Evolutionary conservation across 2,797 vertebrate species (phyloP).

Genomic region (Gobio occitaniae): DNA sequence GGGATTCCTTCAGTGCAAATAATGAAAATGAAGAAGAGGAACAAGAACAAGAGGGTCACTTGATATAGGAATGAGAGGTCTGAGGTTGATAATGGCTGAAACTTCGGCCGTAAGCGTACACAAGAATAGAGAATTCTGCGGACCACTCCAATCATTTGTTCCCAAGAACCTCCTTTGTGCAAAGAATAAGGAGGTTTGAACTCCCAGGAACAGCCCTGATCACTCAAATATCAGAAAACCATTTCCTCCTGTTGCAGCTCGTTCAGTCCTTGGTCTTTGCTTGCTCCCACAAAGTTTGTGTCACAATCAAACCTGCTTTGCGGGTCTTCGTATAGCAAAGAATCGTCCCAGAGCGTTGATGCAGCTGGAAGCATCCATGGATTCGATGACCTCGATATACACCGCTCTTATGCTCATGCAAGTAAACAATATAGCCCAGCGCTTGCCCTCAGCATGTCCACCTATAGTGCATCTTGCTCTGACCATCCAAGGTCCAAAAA

Average conservation of each 20-base stretch:
- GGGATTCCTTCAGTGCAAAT: too few species aligned
- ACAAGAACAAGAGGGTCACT: too few species aligned
- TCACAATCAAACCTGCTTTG: background rate
- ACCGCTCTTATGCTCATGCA: constrained; percentile 14
- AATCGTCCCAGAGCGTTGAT: constrained; percentile 14
- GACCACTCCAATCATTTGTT: background rate
- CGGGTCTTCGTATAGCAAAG: background rate
- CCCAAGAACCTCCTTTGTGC: background rate
- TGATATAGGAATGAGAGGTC: constrained; percentile 28
- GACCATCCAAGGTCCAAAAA: background rate
- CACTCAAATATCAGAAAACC: background rate
- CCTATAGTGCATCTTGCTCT: background rate
- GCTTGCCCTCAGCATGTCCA: constrained; percentile 43
- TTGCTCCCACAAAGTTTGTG: background rate
- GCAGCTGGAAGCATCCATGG: constrained; percentile 34
- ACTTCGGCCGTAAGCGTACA: background rate
- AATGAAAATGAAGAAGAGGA: too few species aligned
- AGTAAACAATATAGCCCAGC: constrained; percentile 51
- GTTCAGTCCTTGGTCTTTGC: constrained; percentile 8
- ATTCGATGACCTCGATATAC: background rate
- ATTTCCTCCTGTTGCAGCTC: background rate
- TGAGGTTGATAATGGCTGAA: background rate
- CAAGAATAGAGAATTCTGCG: background rate
- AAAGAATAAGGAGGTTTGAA: constrained; percentile 44
- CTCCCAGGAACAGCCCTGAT: constrained; percentile 30